These are phyloP conservation scores for Halictus quadricinctus DNA, from an alignment of 2,888 invertebrate species.

Conservation along the genomic window DNA sequence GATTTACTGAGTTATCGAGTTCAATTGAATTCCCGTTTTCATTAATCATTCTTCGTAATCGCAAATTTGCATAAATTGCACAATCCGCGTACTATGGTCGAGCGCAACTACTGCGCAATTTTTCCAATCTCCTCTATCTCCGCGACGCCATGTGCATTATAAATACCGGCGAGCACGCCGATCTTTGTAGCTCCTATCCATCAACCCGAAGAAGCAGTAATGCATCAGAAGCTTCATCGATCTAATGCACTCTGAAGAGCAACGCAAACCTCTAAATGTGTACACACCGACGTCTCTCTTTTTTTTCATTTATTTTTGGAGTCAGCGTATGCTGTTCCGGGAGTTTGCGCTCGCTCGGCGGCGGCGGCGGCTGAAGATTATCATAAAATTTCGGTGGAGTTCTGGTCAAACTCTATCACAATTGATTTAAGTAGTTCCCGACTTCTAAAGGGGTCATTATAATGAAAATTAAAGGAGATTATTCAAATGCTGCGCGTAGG, in stretches of 20 bases:
- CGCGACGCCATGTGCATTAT: background rate
- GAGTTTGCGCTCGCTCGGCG: background rate
- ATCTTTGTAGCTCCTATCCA: constrained; percentile 8
- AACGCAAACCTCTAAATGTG: background rate
- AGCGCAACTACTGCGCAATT: background rate
- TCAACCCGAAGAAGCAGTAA: constrained; percentile 14
- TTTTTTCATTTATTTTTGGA: background rate
- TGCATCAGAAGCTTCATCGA: constrained; percentile 27
- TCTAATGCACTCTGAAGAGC: constrained; percentile 19
- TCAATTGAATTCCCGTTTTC: background rate
- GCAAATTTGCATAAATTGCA: background rate
- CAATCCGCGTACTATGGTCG: background rate
- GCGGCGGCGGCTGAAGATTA: background rate
- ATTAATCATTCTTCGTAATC: background rate
- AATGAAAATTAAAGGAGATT: constrained; percentile 39
- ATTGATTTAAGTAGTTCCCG: background rate
- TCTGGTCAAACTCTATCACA: background rate
- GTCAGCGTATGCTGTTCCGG: background rate
- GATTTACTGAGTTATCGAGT: background rate
- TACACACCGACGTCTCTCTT: constrained; percentile 6
- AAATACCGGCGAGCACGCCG: constrained; percentile 6
- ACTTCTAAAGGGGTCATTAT: constrained; percentile 19
- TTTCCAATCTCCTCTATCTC: background rate
- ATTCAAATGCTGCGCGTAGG: constrained; percentile 50
- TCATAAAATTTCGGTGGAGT: background rate